Conservation (phyloP, 1,140 invertebrate genomes). For the Piezodorus guildinii region DNA sequence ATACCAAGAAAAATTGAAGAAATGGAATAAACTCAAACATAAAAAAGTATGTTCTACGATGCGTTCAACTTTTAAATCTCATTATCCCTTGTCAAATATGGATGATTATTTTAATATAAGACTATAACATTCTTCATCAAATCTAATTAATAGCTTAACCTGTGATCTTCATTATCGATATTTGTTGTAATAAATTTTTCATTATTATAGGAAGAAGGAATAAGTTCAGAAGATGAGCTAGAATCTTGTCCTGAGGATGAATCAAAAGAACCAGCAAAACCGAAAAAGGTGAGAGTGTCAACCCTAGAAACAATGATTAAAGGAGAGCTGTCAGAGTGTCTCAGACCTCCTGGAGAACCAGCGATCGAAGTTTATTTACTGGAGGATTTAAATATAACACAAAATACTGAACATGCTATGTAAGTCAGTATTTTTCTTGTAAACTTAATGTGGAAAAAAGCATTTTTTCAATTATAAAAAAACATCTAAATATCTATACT, state of each 20-base stretch:
- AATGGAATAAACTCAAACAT: constrained; percentile 7
- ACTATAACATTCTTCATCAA: too few relatives aligned
- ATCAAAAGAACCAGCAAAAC: constrained; percentile 8
- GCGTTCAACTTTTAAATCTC: too few relatives aligned
- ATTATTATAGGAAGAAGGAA: constrained; percentile 1
- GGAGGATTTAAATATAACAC: neutral
- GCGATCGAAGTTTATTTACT: constrained; percentile 28
- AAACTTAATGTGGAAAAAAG: too few relatives aligned
- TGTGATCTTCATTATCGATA: too few relatives aligned
- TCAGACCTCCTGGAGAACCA: constrained; percentile 40
- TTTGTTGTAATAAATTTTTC: too few relatives aligned
- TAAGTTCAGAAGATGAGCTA: constrained; percentile 3
- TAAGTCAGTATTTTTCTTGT: neutral
- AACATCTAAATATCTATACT: too few relatives aligned
- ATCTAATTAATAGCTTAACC: too few relatives aligned
- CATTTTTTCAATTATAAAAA: too few relatives aligned
- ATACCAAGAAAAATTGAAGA: constrained; percentile 31
- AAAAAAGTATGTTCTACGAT: neutral
- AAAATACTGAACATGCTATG: neutral
- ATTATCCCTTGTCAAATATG: too few relatives aligned
- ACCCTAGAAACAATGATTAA: constrained; percentile 29
- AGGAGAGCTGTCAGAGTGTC: constrained; percentile 33
- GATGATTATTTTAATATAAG: too few relatives aligned
- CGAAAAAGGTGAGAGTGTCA: constrained; percentile 21
- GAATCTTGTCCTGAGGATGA: neutral